Evolutionary conservation across 2,888 invertebrate genomes (phyloP).

Genomic region (Drosophila differens): DNA sequence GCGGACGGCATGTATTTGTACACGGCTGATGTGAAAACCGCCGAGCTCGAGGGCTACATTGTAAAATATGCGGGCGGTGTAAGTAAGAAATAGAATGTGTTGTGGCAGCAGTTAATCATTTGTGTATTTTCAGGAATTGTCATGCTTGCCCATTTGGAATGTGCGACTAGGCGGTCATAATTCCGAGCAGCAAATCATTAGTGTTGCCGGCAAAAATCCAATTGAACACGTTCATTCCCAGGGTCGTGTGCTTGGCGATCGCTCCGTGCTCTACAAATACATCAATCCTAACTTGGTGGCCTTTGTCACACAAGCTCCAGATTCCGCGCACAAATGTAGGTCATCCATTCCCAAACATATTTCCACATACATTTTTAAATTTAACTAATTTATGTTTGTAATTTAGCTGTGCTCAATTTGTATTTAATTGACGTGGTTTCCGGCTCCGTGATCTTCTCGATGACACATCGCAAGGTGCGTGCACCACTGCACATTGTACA

Average conservation of each 20-base stretch:
- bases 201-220: constrained; percentile 88
- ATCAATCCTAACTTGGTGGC: constrained; percentile 98
- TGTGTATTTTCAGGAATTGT: constrained; percentile 86
- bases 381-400: neutral
- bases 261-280: constrained; percentile 99
- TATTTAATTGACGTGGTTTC: constrained; percentile 95
- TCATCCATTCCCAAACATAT: neutral
- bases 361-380: too few species aligned
- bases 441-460: constrained; percentile 93
- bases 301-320: constrained; percentile 91
- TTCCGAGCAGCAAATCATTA: constrained; percentile 88
- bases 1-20: constrained; percentile 88
- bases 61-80: constrained; percentile 79
- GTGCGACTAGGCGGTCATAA: constrained; percentile 88
- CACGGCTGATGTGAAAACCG: constrained; percentile 87
- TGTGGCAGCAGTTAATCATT: neutral
- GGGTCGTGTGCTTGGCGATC: constrained; percentile 96
- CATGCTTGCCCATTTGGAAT: constrained; percentile 91
- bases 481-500: constrained; percentile 95
- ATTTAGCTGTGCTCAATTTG: constrained; percentile 91
- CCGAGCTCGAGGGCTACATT: constrained; percentile 88
- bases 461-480: constrained; percentile 93
- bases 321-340: constrained; percentile 90
- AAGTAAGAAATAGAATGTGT: constrained; percentile 41
- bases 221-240: constrained; percentile 95